These are phyloP conservation scores for Drosophila sp. DNA, from an alignment of 1,140 invertebrate species.

Conservation along the genomic window DNA sequence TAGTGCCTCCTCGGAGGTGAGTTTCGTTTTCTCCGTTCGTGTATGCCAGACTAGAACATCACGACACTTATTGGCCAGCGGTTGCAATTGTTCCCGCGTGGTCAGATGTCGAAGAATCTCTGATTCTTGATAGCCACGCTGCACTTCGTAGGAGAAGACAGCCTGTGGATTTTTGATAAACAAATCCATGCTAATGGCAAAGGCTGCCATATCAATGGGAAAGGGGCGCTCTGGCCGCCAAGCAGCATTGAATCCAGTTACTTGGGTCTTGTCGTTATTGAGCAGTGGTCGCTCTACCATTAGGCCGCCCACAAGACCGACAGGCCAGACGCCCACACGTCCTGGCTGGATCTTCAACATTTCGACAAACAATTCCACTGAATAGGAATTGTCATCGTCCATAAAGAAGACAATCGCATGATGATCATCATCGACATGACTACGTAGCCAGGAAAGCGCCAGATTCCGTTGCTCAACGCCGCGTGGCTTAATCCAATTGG, in stretches of 20 bases:
- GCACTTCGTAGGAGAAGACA: conserved; percentile 90
- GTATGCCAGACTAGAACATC: conserved; percentile 99
- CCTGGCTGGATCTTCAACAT: conserved; percentile 88
- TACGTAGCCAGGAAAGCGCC: conserved; percentile 93
- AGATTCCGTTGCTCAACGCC: conserved; percentile 97
- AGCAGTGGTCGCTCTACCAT: conserved; percentile 93
- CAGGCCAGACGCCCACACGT: conserved; percentile 98
- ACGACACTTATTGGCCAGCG: conserved; percentile 93
- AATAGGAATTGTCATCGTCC: conserved; percentile 96
- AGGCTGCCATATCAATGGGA: conserved; percentile 99
- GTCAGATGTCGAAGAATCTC: conserved; percentile 93
- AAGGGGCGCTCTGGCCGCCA: conserved; percentile 96
- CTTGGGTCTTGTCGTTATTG: conserved; percentile 87
- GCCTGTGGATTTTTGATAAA: conserved; percentile 91
- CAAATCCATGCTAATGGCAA: conserved; percentile 94
- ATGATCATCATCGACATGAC: conserved; percentile 85
- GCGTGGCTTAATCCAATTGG: conserved; percentile 95
- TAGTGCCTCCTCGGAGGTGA: conserved; percentile 87
- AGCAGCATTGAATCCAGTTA: conserved; percentile 91
- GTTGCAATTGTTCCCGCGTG: conserved; percentile 92
- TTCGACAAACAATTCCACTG: conserved; percentile 89
- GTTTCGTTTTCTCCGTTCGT: conserved; percentile 92
- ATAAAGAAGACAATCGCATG: conserved; percentile 97
- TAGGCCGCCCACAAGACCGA: conserved; percentile 96
- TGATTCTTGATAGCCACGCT: conserved; percentile 95